Percentiles rank a stretch among this genome's conserved stretches.
These are phyloP conservation scores for Phania funesta DNA, from an alignment of 2,888 invertebrate species.

Conservation along the genomic window DNA sequence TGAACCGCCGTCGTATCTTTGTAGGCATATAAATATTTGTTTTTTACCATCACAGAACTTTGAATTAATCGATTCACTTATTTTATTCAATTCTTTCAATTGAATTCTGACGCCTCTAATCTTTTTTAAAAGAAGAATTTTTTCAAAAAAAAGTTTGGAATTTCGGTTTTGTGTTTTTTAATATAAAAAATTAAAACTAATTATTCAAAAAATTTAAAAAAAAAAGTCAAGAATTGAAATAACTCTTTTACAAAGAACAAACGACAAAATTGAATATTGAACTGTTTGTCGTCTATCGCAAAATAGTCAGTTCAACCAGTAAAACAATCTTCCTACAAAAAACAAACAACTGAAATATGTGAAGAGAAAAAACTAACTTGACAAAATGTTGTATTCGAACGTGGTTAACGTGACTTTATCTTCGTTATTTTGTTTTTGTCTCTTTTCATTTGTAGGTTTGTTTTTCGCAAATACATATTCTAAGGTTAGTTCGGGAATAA, in stretches of 20 bases:
- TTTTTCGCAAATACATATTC: conserved; percentile 33
- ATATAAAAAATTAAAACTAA: too few relatives aligned
- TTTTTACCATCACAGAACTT: too few relatives aligned
- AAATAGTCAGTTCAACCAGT: conserved; percentile 11
- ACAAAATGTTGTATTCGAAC: conserved; percentile 79
- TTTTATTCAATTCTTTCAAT: too few relatives aligned
- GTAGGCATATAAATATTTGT: too few relatives aligned
- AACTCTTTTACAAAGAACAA: not conserved
- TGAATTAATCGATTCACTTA: too few relatives aligned
- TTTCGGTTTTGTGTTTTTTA: too few relatives aligned
- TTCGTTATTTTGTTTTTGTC: conserved; percentile 62
- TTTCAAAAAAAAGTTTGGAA: too few relatives aligned
- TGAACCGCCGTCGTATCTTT: too few relatives aligned
- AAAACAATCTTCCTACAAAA: conserved; percentile 13
- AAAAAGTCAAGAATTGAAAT: not conserved
- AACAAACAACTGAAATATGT: conserved; percentile 6
- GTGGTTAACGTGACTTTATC: conserved; percentile 78
- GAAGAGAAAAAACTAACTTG: conserved; percentile 67
- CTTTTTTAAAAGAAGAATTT: too few relatives aligned
- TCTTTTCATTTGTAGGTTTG: conserved; percentile 17
- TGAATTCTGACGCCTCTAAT: too few relatives aligned
- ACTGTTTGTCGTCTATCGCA: conserved; percentile 12
- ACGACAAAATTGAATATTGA: conserved; percentile 17
- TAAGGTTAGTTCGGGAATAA: conserved; percentile 31
- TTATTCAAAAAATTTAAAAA: too few relatives aligned